These are phyloP conservation scores for Epizoanthus rinbou DNA, from an alignment of 92 coral and sea anemone genomes.

Conservation along the genomic window DNA sequence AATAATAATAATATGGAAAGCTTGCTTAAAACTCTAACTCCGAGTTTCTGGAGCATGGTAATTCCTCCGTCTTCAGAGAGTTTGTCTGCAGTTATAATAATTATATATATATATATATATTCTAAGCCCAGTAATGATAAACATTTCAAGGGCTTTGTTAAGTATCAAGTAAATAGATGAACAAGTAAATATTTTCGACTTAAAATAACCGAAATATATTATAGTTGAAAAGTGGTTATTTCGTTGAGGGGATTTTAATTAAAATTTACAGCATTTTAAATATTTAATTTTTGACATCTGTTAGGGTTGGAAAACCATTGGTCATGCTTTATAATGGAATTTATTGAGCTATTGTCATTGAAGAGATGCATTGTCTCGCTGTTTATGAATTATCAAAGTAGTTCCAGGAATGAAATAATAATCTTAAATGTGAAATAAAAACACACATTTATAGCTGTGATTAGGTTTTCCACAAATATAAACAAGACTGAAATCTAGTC, in stretches of 20 bases:
- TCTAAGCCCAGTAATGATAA: too few relatives aligned
- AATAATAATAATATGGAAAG: too few relatives aligned
- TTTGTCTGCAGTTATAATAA: too few relatives aligned
- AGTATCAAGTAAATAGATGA: not conserved
- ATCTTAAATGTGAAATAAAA: not conserved
- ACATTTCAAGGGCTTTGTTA: not conserved
- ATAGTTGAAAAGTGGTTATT: not conserved
- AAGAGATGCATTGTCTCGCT: not conserved
- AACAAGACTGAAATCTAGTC: not conserved
- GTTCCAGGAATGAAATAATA: not conserved
- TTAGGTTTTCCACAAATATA: not conserved
- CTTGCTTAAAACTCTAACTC: too few relatives aligned
- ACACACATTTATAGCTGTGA: not conserved
- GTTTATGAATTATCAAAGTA: not conserved
- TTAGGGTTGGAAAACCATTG: not conserved
- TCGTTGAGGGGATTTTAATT: slow-evolving; percentile 11
- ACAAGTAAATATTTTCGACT: not conserved
- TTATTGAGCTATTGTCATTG: not conserved
- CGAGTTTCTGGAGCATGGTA: too few relatives aligned
- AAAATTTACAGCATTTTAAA: not conserved
- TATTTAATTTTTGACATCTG: slow-evolving; percentile 24
- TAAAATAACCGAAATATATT: not conserved
- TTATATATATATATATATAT: too few relatives aligned
- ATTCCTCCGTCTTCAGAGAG: too few relatives aligned
- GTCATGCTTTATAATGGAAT: not conserved